These are phyloP conservation scores for Amniataba percoides DNA, from an alignment of 2,797 vertebrate genomes.

Conservation along the genomic window DNA sequence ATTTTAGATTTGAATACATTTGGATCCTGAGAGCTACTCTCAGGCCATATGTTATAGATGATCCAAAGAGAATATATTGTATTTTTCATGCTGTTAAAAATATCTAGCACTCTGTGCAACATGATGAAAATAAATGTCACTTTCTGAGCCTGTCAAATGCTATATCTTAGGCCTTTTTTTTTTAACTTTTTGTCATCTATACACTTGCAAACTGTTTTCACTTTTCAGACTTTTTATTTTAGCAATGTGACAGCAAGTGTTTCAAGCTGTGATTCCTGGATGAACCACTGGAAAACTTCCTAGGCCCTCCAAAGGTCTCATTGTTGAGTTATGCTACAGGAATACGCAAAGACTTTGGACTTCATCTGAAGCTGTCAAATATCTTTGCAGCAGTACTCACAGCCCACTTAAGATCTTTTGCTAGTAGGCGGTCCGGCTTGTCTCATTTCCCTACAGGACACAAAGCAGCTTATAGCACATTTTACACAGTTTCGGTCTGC, in stretches of 20 bases:
- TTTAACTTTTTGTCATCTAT: conserved; percentile 47
- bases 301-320: conserved; percentile 29
- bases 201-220: conserved; percentile 70
- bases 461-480: conserved; percentile 7
- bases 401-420: background rate
- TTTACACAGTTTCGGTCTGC: background rate
- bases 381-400: background rate
- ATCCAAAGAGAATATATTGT: background rate
- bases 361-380: background rate
- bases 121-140: conserved; percentile 15
- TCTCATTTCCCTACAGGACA: conserved; percentile 5
- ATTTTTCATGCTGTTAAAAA: conserved; percentile 3
- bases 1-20: background rate
- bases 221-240: conserved; percentile 55
- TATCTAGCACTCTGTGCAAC: conserved; percentile 2
- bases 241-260: conserved; percentile 28
- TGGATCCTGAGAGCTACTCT: background rate
- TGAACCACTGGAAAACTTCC: conserved; percentile 51
- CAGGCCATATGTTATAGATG: background rate
- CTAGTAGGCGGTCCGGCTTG: background rate
- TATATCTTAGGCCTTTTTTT: conserved; percentile 35
- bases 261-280: conserved; percentile 65
- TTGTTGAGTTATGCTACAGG: conserved; percentile 1
- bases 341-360: background rate
- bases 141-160: conserved; percentile 15